Percentiles rank a stretch among this genome's conserved stretches.
Evolutionary conservation across 2,888 invertebrate species (phyloP).

Genomic region (Alcis repandata): DNA sequence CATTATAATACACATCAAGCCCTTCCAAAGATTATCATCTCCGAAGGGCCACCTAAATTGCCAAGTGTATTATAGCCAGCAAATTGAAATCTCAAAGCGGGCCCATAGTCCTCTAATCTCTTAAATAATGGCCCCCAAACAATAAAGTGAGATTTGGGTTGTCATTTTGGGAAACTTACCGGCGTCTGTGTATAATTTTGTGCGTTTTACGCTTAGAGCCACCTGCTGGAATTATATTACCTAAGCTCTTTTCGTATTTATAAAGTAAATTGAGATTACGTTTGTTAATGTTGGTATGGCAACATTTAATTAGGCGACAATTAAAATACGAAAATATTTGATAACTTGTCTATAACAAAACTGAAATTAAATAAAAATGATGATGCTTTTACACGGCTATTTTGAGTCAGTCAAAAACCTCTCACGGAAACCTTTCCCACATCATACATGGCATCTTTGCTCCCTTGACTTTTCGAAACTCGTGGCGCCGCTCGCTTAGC

Average conservation of each 20-base stretch:
- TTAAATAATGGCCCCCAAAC: slow-evolving; percentile 74
- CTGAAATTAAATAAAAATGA: no score
- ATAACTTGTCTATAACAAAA: no score
- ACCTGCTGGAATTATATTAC: slow-evolving; percentile 29
- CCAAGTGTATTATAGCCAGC: slow-evolving; percentile 63
- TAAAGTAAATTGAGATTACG: slow-evolving; percentile 24
- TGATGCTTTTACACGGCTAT: no score
- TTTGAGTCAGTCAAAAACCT: no score
- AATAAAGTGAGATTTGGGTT: slow-evolving; percentile 75
- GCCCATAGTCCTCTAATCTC: slow-evolving; percentile 66
- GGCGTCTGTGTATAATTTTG: slow-evolving; percentile 46
- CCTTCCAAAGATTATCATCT: slow-evolving; percentile 43
- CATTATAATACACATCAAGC: slow-evolving; percentile 36
- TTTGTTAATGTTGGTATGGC: slow-evolving; percentile 1
- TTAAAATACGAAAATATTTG: no score
- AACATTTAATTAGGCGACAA: background rate
- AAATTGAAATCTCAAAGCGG: slow-evolving; percentile 71
- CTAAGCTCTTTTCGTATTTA: slow-evolving; percentile 33
- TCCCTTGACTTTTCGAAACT: no score
- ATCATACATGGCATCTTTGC: no score
- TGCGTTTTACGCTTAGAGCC: slow-evolving; percentile 28
- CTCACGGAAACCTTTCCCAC: no score
- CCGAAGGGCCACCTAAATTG: slow-evolving; percentile 50
- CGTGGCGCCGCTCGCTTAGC: no score
- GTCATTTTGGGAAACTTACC: slow-evolving; percentile 68